These are phyloP conservation scores for Psilanteris sp. DNA, from an alignment of 1,140 invertebrate species.

Conservation along the genomic window DNA sequence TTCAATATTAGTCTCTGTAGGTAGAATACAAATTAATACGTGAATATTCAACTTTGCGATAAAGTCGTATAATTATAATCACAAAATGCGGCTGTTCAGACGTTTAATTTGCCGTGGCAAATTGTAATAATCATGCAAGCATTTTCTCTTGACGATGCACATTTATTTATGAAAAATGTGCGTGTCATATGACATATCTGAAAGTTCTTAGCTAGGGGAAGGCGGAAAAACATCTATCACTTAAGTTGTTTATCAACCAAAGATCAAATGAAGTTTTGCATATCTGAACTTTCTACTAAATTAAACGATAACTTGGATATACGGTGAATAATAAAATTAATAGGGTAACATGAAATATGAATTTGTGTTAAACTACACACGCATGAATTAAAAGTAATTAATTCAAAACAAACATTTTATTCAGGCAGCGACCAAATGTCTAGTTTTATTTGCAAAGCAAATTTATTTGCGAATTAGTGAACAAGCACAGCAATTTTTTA, in stretches of 20 bases:
- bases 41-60: constrained; percentile 13
- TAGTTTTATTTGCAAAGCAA: too few relatives aligned
- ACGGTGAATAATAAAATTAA: constrained; percentile 14
- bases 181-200: constrained; percentile 4
- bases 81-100: constrained; percentile 9
- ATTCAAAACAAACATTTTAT: too few relatives aligned
- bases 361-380: too few relatives aligned
- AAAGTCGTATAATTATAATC: constrained; percentile 6
- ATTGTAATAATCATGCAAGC: constrained; percentile 19
- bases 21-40: neutral
- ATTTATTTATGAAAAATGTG: constrained; percentile 39
- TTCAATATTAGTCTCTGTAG: neutral
- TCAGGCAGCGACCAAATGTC: too few relatives aligned
- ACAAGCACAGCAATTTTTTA: too few relatives aligned
- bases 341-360: constrained; percentile 11
- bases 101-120: constrained; percentile 16
- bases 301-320: constrained; percentile 26
- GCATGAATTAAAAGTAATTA: too few relatives aligned
- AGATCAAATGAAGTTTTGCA: constrained; percentile 48
- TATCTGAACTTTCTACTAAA: constrained; percentile 31
- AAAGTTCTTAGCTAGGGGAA: constrained; percentile 12
- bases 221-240: constrained; percentile 48
- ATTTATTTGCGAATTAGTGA: too few relatives aligned
- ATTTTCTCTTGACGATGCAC: neutral
- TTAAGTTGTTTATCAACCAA: constrained; percentile 41